Evolutionary conservation across 1,140 invertebrate species (phyloP).

Genomic region (Stegodyphus dumicola): DNA sequence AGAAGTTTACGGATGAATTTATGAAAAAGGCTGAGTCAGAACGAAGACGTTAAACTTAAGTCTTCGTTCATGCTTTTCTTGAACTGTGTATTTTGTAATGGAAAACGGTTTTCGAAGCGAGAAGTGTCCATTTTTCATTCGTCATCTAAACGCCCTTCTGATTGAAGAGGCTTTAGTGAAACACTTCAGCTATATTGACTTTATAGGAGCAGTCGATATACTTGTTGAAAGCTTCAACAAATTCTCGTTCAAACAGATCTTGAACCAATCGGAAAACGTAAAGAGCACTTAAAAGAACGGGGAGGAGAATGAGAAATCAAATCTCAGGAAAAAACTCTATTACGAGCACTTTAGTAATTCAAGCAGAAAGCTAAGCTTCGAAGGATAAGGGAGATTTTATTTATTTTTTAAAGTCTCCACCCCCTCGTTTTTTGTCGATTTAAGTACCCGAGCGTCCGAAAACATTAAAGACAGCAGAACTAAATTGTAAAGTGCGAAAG

Average conservation of each 20-base stretch:
- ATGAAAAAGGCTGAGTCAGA: too few species aligned
- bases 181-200: too few species aligned
- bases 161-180: too few species aligned
- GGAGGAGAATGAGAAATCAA: constrained; percentile 6
- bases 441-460: constrained; percentile 37
- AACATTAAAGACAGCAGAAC: constrained; percentile 34
- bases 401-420: constrained; percentile 25
- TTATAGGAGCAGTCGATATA: background rate
- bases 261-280: constrained; percentile 10
- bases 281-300: background rate
- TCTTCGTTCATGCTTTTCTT: too few species aligned
- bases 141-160: too few species aligned
- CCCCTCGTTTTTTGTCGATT: background rate
- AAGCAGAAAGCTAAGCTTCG: constrained; percentile 36
- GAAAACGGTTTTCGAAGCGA: too few species aligned
- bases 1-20: too few species aligned
- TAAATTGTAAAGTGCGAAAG: constrained; percentile 53
- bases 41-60: too few species aligned
- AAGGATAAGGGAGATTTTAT: constrained; percentile 18
- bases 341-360: constrained; percentile 58
- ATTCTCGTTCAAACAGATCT: constrained; percentile 36
- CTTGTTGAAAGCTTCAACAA: constrained; percentile 56
- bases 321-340: constrained; percentile 54
- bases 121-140: too few species aligned
- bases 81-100: too few species aligned